Evolutionary conservation across 2,113 vertebrate species (phyloP).

Genomic region (Panthera tigris): DNA sequence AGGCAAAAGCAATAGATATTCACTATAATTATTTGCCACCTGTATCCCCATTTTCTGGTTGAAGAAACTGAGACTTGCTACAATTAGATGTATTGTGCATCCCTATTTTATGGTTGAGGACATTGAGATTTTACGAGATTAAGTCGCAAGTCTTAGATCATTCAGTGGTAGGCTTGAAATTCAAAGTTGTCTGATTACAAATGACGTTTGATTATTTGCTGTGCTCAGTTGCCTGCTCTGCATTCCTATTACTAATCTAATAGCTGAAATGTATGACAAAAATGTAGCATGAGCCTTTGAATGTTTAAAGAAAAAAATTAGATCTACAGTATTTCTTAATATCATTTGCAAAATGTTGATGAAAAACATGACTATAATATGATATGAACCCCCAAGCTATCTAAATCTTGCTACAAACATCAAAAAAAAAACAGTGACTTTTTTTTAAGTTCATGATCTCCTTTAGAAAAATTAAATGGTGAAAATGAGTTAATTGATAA

Average conservation of each 20-base stretch:
- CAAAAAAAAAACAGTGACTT: constrained; percentile 63
- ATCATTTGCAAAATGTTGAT: constrained; percentile 39
- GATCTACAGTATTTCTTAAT: constrained; percentile 11
- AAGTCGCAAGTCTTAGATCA: background rate
- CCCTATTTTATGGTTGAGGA: background rate
- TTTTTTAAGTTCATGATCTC: constrained; percentile 72
- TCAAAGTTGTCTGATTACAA: background rate
- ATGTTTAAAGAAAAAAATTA: constrained; percentile 37
- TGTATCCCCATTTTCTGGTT: background rate
- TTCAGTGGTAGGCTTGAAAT: background rate
- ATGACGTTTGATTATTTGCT: constrained; percentile 13
- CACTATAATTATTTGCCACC: background rate
- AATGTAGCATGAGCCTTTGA: constrained; percentile 8
- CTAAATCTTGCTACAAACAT: constrained; percentile 48
- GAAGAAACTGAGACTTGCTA: background rate
- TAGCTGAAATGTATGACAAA: background rate
- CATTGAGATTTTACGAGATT: background rate
- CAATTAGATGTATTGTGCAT: background rate
- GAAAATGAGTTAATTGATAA: constrained; percentile 74
- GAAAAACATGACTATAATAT: constrained; percentile 13
- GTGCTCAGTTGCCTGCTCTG: background rate
- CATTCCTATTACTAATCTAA: constrained; percentile 38
- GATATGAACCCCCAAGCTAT: background rate
- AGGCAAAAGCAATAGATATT: background rate
- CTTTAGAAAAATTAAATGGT: constrained; percentile 71